Base-by-base conservation (phyloP, 2,888 invertebrate species). In the Prosapia bicincta region DNA sequence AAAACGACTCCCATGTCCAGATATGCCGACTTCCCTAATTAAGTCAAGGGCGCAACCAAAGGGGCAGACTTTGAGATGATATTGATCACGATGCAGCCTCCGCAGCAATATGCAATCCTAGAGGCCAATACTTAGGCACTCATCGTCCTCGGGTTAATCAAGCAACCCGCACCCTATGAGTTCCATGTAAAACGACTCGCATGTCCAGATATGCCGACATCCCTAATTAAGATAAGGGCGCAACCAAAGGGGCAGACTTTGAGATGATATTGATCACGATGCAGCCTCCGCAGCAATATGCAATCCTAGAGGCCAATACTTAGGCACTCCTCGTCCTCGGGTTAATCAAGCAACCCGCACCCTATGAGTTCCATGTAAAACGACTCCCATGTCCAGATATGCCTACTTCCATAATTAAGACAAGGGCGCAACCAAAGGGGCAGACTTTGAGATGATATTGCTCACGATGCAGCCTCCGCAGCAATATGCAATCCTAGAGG, bases 341-440 rank as follows among this genome's bases (percentile, higher is more conserved):
- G 20, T 54, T 54, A 54, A 20, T 54, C 3, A 38, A 54, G n/a
- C n/a, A n/a, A n/a, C n/a, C n/a, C n/a, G n/a, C n/a, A n/a, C n/a
- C n/a, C n/a, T n/a, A n/a, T n/a, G n/a, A n/a, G n/a, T n/a, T n/a
- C n/a, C n/a, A n/a, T n/a, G n/a, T n/a, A n/a, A n/a, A n/a, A n/a
- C n/a, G n/a, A n/a, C n/a, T n/a, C n/a, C n/a, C 9, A 54, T 54
- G 54, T 54, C 54, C 54, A 20, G 6, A 54, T 3, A 54, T n/a
- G 3, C 20, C 20, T 20, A n/a, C 20, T 6, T 9, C 20, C 54
- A n/a, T 54, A 54, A 54, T 54, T 54, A 54, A 54, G 54, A 54
- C 54, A 54, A 54, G 54, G 54, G 54, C 54, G 54, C 54, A 54
- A 54, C 54, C 54, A 54, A 54, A 54, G 54, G 54, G 54, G 54